phyloP scores from a whole-genome alignment of 1,140 invertebrate species.

The Chlorops oryzae region DNA sequence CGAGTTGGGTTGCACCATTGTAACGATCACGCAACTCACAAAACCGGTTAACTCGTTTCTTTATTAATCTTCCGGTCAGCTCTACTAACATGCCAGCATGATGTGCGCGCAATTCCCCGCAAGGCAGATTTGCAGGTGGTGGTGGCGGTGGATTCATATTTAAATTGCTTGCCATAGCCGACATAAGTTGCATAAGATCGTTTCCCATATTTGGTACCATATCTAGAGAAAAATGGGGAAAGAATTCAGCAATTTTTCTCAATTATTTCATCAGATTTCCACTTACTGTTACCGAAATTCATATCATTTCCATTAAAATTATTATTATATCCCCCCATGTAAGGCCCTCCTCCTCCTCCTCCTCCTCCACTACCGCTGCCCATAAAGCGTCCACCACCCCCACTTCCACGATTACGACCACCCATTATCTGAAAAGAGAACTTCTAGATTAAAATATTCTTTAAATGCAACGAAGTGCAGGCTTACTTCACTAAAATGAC shows the following conservation, averaged over 20 bases:
- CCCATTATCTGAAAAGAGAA: constrained; percentile 32
- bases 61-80: constrained; percentile 43
- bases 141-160: constrained; percentile 42
- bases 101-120: constrained; percentile 43
- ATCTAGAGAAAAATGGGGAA: not conserved
- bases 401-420: constrained; percentile 32
- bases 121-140: constrained; percentile 38
- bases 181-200: constrained; percentile 42
- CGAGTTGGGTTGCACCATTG: constrained; percentile 46
- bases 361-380: constrained; percentile 8
- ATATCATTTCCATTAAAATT: constrained; percentile 16
- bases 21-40: constrained; percentile 43
- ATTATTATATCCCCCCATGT: not conserved
- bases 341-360: constrained; percentile 19
- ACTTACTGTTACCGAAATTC: constrained; percentile 37
- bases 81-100: constrained; percentile 45
- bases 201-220: constrained; percentile 16
- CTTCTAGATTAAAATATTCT: constrained; percentile 4
- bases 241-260: not conserved
- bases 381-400: constrained; percentile 5
- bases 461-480: constrained; percentile 7
- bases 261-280: not conserved
- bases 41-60: constrained; percentile 46
- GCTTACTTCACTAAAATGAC: not conserved
- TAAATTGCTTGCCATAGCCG: constrained; percentile 41